phyloP scores from a whole-genome alignment of 1,140 invertebrate species.

The Ladona fulva region DNA sequence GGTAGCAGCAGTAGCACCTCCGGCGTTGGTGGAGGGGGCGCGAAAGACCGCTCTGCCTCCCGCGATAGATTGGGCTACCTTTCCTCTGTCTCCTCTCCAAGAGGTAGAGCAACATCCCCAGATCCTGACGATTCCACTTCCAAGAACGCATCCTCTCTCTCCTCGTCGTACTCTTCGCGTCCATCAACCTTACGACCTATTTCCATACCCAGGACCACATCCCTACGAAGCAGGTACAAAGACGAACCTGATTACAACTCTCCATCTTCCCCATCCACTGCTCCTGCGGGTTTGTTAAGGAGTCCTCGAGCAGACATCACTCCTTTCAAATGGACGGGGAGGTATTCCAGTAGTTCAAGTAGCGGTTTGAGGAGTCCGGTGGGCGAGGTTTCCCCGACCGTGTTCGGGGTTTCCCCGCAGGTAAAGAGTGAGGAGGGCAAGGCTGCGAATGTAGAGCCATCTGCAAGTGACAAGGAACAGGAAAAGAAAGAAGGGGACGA shows the following conservation, averaged over 20 bases:
- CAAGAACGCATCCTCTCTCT: background rate
- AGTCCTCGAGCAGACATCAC: background rate
- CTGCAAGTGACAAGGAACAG: slow-evolving; percentile 12
- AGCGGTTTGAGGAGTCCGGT: slow-evolving; percentile 15
- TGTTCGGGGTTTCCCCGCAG: background rate
- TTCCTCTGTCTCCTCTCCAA: background rate
- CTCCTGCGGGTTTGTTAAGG: slow-evolving; percentile 13
- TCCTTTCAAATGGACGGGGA: slow-evolving; percentile 12
- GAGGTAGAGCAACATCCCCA: background rate
- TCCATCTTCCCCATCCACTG: slow-evolving; percentile 15
- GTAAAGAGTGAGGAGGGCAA: slow-evolving; percentile 20
- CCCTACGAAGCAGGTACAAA: background rate
- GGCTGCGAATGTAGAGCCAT: slow-evolving; percentile 19
- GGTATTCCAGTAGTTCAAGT: slow-evolving; percentile 3
- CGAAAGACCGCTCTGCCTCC: slow-evolving; percentile 6
- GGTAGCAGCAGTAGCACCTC: background rate
- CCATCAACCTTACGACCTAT: background rate
- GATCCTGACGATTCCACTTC: background rate
- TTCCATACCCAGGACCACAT: background rate
- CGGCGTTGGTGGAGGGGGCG: background rate
- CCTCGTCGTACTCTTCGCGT: background rate
- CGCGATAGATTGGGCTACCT: background rate
- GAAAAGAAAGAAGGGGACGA: slow-evolving; percentile 15
- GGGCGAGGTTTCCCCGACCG: slow-evolving; percentile 16
- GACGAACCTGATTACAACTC: background rate